Evolutionary conservation across 1,140 invertebrate species (phyloP).

Genomic region (Drosophila obscura): DNA sequence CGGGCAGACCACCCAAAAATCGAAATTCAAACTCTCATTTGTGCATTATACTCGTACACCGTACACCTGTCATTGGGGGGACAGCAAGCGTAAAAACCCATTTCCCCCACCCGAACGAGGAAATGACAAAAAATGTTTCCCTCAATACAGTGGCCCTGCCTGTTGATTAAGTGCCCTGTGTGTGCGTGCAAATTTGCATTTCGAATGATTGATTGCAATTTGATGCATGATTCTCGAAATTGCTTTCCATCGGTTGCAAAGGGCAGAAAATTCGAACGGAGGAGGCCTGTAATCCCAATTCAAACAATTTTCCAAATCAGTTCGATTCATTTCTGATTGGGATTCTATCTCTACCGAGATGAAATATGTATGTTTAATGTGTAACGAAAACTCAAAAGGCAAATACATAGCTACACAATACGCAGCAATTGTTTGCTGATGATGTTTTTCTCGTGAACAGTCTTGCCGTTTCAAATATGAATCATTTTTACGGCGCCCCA

Average conservation of each 20-base stretch:
- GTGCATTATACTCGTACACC: background rate
- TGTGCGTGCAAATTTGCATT: constrained; percentile 49
- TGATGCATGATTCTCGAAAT: constrained; percentile 61
- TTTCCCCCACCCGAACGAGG: constrained; percentile 4
- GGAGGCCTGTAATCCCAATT: constrained; percentile 15
- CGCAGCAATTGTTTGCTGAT: no score
- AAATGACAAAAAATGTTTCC: constrained; percentile 39
- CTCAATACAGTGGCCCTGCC: constrained; percentile 19
- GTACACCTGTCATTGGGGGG: no score
- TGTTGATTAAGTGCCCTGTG: constrained; percentile 25
- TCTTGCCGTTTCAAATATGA: no score
- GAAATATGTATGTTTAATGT: background rate
- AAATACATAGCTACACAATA: no score
- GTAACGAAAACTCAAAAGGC: background rate
- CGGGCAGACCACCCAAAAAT: no score
- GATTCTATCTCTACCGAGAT: no score
- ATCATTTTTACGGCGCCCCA: no score
- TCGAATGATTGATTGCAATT: constrained; percentile 72
- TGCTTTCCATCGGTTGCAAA: constrained; percentile 29
- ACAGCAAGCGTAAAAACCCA: constrained; percentile 19
- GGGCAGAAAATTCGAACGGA: background rate
- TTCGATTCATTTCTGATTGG: no score
- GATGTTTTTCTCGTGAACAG: no score
- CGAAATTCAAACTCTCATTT: background rate
- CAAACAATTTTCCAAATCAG: constrained; percentile 12